Percentiles rank a stretch among this genome's conserved stretches.
Conservation (phyloP, 2,888 invertebrate genomes). For the Netelia inedita region DNA sequence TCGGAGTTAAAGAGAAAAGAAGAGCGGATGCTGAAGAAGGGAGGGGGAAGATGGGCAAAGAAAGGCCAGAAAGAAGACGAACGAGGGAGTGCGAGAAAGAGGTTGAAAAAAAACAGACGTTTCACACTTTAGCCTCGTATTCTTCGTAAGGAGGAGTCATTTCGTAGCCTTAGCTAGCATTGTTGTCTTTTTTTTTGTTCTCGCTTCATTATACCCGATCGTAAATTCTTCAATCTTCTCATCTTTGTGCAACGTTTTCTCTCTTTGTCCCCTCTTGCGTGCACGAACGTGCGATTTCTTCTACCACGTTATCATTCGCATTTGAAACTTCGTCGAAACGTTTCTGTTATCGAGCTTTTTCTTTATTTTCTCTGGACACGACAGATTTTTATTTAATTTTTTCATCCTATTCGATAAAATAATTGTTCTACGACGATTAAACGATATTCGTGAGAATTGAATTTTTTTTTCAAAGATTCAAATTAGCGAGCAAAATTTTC, state of each 20-base stretch:
- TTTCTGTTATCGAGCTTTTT: too few species aligned
- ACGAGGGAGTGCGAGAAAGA: not conserved
- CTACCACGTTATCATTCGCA: not conserved
- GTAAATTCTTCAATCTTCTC: conserved; percentile 12
- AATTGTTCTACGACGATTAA: too few species aligned
- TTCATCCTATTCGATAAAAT: too few species aligned
- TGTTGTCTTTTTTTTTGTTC: not conserved
- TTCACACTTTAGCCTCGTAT: conserved; percentile 19
- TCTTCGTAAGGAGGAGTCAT: not conserved
- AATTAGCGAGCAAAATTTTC: too few species aligned
- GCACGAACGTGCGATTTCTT: not conserved
- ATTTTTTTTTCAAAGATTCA: too few species aligned
- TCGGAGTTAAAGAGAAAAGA: conserved; percentile 30
- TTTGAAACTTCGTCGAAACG: not conserved
- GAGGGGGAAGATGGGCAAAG: not conserved
- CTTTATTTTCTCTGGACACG: too few species aligned
- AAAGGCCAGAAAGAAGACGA: not conserved
- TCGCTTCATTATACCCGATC: not conserved
- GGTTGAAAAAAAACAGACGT: conserved; percentile 39
- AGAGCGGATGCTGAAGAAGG: not conserved
- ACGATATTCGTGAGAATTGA: too few species aligned
- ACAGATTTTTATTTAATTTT: too few species aligned
- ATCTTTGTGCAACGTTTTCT: conserved; percentile 1
- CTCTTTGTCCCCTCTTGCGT: not conserved
- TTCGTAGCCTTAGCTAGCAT: not conserved